phyloP scores from a whole-genome alignment of 2,888 invertebrate species.

The Lithophane ornitopus region DNA sequence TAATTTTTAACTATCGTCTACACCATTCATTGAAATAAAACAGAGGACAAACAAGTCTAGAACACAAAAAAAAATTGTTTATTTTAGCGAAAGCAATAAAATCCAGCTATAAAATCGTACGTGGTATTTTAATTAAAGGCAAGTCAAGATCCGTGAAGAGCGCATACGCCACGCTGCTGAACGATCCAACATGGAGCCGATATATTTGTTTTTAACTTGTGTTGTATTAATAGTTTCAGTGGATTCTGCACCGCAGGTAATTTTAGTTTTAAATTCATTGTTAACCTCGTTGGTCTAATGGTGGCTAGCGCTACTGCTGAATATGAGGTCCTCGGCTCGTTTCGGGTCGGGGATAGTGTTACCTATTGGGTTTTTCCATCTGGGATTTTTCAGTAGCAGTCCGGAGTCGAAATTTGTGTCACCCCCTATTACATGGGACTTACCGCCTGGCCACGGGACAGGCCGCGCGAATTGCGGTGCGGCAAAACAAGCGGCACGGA shows the following conservation, averaged over 20 bases:
- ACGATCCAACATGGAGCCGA: constrained; percentile 50
- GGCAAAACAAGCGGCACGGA: too few species aligned
- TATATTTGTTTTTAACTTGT: constrained; percentile 70
- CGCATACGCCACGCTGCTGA: constrained; percentile 27
- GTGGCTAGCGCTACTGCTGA: neutral
- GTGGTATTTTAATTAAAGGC: constrained; percentile 61
- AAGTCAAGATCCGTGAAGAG: constrained; percentile 53
- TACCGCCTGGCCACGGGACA: too few species aligned
- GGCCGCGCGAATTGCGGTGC: too few species aligned
- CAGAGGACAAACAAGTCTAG: neutral
- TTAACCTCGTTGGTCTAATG: neutral
- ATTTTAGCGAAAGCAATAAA: constrained; percentile 49
- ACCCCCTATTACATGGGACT: neutral
- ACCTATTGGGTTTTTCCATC: neutral
- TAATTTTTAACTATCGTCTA: neutral
- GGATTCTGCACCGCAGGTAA: constrained; percentile 76
- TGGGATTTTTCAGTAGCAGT: neutral
- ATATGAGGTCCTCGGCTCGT: neutral
- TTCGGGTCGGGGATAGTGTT: neutral
- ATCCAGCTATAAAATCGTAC: constrained; percentile 38
- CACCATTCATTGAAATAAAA: neutral
- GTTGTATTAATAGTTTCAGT: constrained; percentile 66
- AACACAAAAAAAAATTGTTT: constrained; percentile 1
- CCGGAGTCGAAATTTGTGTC: neutral
- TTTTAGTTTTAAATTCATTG: constrained; percentile 1